A percentile compares a stretch with the other conserved stretches of the same genome.
Conservation (phyloP, 1,140 invertebrate genomes). For the Chrysopa pallens region DNA sequence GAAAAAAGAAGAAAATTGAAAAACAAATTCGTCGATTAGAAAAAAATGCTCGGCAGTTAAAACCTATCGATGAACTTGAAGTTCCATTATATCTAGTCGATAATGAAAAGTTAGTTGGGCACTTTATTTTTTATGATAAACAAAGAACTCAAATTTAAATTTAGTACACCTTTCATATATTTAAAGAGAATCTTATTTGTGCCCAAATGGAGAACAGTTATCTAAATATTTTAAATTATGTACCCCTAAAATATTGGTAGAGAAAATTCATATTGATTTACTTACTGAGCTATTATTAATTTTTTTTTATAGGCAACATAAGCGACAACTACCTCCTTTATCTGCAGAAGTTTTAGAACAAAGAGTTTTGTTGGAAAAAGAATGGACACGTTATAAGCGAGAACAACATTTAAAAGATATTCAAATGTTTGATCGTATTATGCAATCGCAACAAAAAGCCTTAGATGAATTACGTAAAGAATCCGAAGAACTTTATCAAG, state of each 20-base stretch:
- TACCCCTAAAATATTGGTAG: too few species aligned
- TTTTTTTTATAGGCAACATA: conserved; percentile 28
- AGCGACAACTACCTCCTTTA: conserved; percentile 24
- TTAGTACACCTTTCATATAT: not conserved
- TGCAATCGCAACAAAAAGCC: conserved; percentile 52
- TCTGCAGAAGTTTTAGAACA: conserved; percentile 29
- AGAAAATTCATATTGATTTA: conserved; percentile 4
- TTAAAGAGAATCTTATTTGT: not conserved
- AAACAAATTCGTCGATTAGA: conserved; percentile 64
- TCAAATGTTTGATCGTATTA: conserved; percentile 44
- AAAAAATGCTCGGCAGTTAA: conserved; percentile 55
- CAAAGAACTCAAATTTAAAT: not conserved
- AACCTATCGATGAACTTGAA: conserved; percentile 68
- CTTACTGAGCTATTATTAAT: conserved; percentile 4
- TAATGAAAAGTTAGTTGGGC: conserved; percentile 35
- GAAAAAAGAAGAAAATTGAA: conserved; percentile 59
- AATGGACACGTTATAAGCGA: conserved; percentile 52
- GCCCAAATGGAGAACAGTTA: not conserved
- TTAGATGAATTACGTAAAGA: conserved; percentile 53
- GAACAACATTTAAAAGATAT: conserved; percentile 40
- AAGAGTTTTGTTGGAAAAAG: conserved; percentile 39
- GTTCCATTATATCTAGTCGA: conserved; percentile 43
- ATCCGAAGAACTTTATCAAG: conserved; percentile 66
- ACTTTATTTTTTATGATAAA: not conserved
- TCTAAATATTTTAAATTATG: conserved; percentile 2